Base-by-base conservation (phyloP, 2,797 vertebrate species). In the Fistularia commersonii region DNA sequence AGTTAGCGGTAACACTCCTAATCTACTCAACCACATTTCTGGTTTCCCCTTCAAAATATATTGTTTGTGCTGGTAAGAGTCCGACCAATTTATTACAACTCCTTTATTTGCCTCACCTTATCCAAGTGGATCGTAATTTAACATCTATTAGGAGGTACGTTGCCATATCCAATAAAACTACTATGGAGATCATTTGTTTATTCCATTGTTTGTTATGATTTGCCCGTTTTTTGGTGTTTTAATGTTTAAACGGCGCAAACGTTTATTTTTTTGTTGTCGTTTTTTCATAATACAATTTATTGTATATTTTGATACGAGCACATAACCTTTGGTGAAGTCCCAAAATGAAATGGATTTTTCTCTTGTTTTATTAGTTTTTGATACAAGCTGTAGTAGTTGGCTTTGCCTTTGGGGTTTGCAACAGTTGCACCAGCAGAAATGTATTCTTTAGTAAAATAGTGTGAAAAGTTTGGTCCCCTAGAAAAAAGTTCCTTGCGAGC, bases 381-480 rank as follows among this genome's bases (percentile, higher is more conserved):
- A 82, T 80, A 58, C 15, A 38, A 61, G 64, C 72, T 72, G 48
- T 66, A 76, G 74, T 81, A 50, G 66, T 69, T 46, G 54, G 66
- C 56, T 72, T 81, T 80, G 83, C 78, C 86, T 84, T 79, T 79
- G 80, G 76, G 73, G 48, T 80, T 87, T 80, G 80, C 76, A 84
- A 87, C 69, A 76, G 76, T 84, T 84, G 77, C 81, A 77, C 77
- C 83, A 84, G 82, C 84, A 70, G 72, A 69, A 78, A 74, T 65
- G 74, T 78, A 70, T 85, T 79, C 82, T 80, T 83, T 73, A 77
- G 79, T 82, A 73, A 77, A 66, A 58, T 52, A 74, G 85, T 77
- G 74, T 66, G 72, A 82, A 88, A 88, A 88, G 82, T 89, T 89
- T 87, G 83, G 86, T 85, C 84, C 88, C 72, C 81, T 66, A 72